Base-by-base conservation (phyloP, 2,113 vertebrate species). In the Apeltes quadracus region DNA sequence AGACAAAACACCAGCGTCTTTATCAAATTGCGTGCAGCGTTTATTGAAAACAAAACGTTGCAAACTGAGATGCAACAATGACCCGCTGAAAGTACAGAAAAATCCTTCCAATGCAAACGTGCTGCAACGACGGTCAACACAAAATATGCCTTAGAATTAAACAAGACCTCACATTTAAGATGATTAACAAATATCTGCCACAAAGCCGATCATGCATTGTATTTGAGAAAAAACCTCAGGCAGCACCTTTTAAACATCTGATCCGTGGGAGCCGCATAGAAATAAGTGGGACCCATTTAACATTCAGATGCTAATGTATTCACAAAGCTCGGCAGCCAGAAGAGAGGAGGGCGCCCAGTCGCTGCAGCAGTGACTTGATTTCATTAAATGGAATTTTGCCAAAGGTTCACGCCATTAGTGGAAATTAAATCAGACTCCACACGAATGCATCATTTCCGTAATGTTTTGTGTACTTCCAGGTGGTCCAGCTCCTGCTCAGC, bases 401-500 rank as follows among this genome's bases (percentile, higher is more conserved):
- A 1, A n/a, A 6, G 11, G 1, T 53, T 44, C 16, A 59, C 23
- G 9, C 22, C 25, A 8, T 34, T 55, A 22, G 16, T 43, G 2
- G 34, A 27, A 61, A 41, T 51, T 1, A 39, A 22, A 27, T 9
- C 15, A 69, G 46, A 32, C 15, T 9, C 5, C n/a, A 15, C 14
- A 36, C 38, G 11, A n/a, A 22, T 64, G 15, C 48, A 22, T 25
- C 62, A 72, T 5, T 61, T 5, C 9, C 38, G 36, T 12, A 32
- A 25, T 12, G 3, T 22, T 10, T 48, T 79, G 9, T 83, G 29
- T 82, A 25, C 72, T 59, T 77, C 56, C 75, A 98, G 97, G 96
- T 99, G 80, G 98, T 98, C 27, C 97, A 99, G 93, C 93, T 99
- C 69, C 94, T 99, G 61, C 93, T 99, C 77, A 99, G 92, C 90